phyloP scores from a whole-genome alignment of 2,113 vertebrate genomes.

The Nestor notabilis region DNA sequence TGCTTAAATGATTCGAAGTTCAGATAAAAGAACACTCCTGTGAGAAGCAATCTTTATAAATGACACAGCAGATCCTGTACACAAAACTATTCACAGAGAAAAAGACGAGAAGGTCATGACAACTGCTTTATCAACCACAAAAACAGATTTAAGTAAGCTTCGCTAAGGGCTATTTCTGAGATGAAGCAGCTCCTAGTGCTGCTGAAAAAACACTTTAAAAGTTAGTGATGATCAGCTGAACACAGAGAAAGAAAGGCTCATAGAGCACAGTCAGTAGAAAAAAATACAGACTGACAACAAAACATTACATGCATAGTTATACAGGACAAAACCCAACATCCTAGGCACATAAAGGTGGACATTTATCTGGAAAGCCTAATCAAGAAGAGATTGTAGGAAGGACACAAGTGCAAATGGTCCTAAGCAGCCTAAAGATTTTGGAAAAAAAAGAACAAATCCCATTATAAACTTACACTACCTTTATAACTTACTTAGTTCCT shows the following conservation, averaged over 20 bases:
- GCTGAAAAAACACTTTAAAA: not conserved
- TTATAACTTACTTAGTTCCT: not conserved
- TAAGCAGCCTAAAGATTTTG: not conserved
- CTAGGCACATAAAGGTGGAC: not conserved
- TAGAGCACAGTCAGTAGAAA: not conserved
- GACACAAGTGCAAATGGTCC: not conserved
- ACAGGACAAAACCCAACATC: not conserved
- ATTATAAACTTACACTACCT: not conserved
- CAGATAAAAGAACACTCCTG: not conserved
- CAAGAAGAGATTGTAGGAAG: not conserved
- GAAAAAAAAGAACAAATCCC: not conserved
- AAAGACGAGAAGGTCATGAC: constrained; percentile 21
- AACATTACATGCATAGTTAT: not conserved
- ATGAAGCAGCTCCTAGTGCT: not conserved
- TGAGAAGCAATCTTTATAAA: not conserved
- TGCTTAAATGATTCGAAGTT: constrained; percentile 11
- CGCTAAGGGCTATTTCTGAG: not conserved
- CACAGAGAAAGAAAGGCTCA: not conserved
- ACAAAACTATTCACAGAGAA: not conserved
- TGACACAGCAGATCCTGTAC: constrained; percentile 29
- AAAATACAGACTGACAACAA: not conserved
- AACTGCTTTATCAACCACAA: constrained; percentile 8
- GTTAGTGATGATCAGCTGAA: not conserved
- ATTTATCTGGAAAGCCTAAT: not conserved
- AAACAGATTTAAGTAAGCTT: constrained; percentile 35